Evolutionary conservation across 1,140 invertebrate species (phyloP), one percentile per base, ranked within the genome.

Genomic region (Drosophila guanche): DNA sequence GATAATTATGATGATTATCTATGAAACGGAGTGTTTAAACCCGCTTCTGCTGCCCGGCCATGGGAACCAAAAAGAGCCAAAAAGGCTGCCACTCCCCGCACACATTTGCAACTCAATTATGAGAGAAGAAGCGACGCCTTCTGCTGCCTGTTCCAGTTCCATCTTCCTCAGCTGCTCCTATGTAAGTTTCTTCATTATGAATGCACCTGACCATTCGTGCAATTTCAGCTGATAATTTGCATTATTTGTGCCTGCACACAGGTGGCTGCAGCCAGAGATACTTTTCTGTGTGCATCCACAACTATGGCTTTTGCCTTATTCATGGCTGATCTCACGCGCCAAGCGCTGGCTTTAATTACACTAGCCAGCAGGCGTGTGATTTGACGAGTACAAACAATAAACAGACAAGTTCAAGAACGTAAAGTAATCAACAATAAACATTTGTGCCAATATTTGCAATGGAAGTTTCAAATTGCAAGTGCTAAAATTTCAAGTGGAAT

Each of bases 1-100:
- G 84, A 83, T 86, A 86, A 88, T 86, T 88, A 86, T 83, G 83
- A 86, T 88, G 84, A 83, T 88, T 88, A 86, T 88, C 83, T 86
- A 73, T 74, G 74, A 86, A 86, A 83, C 79, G 74, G 83, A 61
- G 59, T 83, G 66, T 81, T 78, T 79, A 79, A 81, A 78, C 65
- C 53, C 69, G 42, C 56, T 59, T 74, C 55, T 52, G 43, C 27
- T 27, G n/a, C 27, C 52, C 43, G 43, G 25, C 12, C 63, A 50
- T 85, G 81, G 81, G 81, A 85, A 85, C 81, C 68, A 62, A 63
- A 25, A 25, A 42, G 43, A 42, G 43, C 56, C 33, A 5, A 55
- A 48, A 52, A 72, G 54, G 53, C 40, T 48, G 25, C 40, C 53
- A 46, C 62, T 48, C 71, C 55, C 40, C 22, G 70, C 43, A 75